Base-by-base conservation (phyloP, 1,140 invertebrate genomes). In the Bombyx mori region DNA sequence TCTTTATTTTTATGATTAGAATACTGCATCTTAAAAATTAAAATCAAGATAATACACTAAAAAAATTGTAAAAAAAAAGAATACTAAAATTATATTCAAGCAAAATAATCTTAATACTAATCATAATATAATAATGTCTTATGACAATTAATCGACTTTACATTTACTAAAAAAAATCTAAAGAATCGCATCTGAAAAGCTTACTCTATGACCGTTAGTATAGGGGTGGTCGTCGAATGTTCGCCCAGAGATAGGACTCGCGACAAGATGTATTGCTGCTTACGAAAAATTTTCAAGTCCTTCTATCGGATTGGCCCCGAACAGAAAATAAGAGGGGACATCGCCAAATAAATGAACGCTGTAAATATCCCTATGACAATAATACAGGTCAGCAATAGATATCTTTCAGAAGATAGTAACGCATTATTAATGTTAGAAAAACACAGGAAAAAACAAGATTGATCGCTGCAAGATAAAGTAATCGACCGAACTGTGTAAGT, bases 341-440 rank as follows among this genome's bases (percentile, higher is more conserved):
- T 62, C 71, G 67, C 73, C 77, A 82, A 79, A 86, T 84, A 86
- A 86, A 86, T 86, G 83, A 86, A 60, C 65, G 78, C 67, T 71
- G 79, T 86, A 86, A 86, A 86, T 86, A 82, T 82, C 81, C 71
- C 78, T 78, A 83, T 80, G 83, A 86, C 81, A 84, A 86, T 86
- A 86, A 86, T 84, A 86, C 83, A 86, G 83, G 81, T 86, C 83
- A 86, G 83, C 83, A 79, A 79, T 81, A 86, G 83, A 86, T 86
- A 75, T 73, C 73, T 77, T 70, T 71, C 65, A 65, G 57, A 54
- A 82, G 83, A 86, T 84, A 81, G 76, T 65, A 71, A 73, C 60
- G 68, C 72, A 72, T 80, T 82, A 82, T 84, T 77, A 82, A 86
- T 86, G 80, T 75, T 70, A 65, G 72, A 82, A 86, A 75, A 83